Percentiles rank a stretch among this genome's conserved stretches.
phyloP scores from a whole-genome alignment of 2,888 invertebrate genomes.

The Mongoloraphidia duomilia region DNA sequence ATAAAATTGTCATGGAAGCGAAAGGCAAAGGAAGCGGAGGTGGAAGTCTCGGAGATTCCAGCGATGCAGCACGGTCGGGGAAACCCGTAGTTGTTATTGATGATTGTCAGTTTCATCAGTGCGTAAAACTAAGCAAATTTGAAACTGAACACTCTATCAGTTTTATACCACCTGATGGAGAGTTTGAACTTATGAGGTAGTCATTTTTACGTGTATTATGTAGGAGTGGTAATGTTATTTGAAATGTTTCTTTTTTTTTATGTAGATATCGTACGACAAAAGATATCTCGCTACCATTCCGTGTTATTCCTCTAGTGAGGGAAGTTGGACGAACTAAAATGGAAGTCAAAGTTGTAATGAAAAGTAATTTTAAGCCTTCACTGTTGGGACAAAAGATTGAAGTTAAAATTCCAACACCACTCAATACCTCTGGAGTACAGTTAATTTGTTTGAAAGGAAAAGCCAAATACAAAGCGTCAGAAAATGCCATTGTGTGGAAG shows the following conservation, averaged over 20 bases:
- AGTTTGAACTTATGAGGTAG: slow-evolving; percentile 97
- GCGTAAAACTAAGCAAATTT: slow-evolving; percentile 98
- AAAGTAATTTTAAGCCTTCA: slow-evolving; percentile 98
- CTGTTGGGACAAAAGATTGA: slow-evolving; percentile 98
- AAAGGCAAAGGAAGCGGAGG: slow-evolving; percentile 64
- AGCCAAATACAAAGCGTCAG: slow-evolving; percentile 98
- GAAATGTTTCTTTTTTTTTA: slow-evolving; percentile 5
- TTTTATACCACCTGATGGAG: slow-evolving; percentile 99
- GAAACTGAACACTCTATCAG: slow-evolving; percentile 99
- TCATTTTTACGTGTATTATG: neutral
- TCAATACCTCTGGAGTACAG: slow-evolving; percentile 98
- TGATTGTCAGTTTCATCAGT: slow-evolving; percentile 99
- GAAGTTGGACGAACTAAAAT: slow-evolving; percentile 98
- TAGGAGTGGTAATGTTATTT: neutral
- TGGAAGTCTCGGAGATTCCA: slow-evolving; percentile 50
- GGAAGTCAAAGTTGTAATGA: slow-evolving; percentile 99
- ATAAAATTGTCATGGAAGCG: slow-evolving; percentile 97
- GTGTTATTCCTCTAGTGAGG: slow-evolving; percentile 94
- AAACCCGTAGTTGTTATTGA: slow-evolving; percentile 99
- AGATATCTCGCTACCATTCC: slow-evolving; percentile 98
- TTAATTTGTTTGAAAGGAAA: slow-evolving; percentile 98
- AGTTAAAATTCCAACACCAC: slow-evolving; percentile 95
- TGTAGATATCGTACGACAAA: slow-evolving; percentile 94
- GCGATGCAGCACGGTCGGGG: slow-evolving; percentile 75
- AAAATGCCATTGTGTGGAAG: slow-evolving; percentile 97